These are phyloP conservation scores for Malurus melanocephalus DNA, from an alignment of 2,113 vertebrate genomes.

Conservation along the genomic window DNA sequence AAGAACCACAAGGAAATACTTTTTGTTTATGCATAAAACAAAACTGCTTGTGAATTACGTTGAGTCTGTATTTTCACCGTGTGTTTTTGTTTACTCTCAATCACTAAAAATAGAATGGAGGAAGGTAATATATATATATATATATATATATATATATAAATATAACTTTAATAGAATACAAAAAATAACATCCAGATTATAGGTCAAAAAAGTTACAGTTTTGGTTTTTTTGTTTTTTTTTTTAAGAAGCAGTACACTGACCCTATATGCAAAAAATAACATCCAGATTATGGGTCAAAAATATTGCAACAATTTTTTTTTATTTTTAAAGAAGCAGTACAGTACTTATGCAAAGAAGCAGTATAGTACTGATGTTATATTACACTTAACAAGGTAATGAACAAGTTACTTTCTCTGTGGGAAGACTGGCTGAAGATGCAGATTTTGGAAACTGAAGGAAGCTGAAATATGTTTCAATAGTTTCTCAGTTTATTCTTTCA, in stretches of 20 bases:
- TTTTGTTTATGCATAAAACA: neutral
- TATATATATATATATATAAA: no score
- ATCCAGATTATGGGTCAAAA: neutral
- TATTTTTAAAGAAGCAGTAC: neutral
- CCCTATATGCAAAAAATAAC: neutral
- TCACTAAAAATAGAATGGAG: neutral
- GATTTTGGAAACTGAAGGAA: neutral
- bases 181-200: neutral
- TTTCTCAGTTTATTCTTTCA: neutral
- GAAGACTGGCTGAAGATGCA: neutral
- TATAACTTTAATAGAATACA: neutral
- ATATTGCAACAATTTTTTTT: neutral
- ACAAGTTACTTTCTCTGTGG: neutral
- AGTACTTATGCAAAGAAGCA: neutral
- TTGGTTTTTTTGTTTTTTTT: neutral
- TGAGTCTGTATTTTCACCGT: neutral
- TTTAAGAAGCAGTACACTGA: neutral
- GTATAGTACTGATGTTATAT: neutral
- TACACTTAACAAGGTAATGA: neutral
- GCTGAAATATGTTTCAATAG: neutral
- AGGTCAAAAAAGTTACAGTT: neutral
- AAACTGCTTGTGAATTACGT: neutral
- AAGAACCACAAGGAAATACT: neutral
- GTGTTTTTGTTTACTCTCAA: neutral
- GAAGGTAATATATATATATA: no score